Evolutionary conservation across 1,140 invertebrate species (phyloP).

Genomic region (Mizuhopecten yessoensis): DNA sequence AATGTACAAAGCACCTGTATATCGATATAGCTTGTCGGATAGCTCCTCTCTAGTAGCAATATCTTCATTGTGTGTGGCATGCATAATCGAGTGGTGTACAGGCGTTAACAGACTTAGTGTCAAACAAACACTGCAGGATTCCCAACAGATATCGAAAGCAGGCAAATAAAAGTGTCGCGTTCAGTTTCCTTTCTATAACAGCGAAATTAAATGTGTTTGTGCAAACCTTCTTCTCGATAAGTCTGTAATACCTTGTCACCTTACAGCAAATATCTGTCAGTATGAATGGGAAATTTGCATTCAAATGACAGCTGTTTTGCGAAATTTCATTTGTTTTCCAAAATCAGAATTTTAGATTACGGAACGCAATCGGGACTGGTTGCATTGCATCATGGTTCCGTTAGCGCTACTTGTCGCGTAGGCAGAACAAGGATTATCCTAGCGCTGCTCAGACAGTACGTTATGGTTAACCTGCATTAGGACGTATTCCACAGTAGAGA

Average conservation of each 20-base stretch:
- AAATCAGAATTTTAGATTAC: neutral
- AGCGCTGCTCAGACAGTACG: no score
- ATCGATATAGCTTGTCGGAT: neutral
- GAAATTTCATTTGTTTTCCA: conserved; percentile 9
- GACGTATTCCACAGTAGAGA: no score
- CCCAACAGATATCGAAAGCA: neutral
- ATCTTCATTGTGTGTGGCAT: neutral
- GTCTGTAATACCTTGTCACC: neutral
- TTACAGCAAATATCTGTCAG: neutral
- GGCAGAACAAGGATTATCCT: no score
- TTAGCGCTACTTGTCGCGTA: neutral
- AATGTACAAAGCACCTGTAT: neutral
- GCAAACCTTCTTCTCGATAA: neutral
- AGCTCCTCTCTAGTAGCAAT: neutral
- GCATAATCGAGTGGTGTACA: neutral
- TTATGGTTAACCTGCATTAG: no score
- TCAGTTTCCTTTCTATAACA: neutral
- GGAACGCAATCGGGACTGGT: neutral
- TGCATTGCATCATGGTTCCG: neutral
- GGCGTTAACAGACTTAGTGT: neutral
- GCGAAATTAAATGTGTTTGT: neutral
- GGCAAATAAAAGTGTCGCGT: neutral
- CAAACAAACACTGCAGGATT: neutral
- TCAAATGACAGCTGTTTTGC: neutral
- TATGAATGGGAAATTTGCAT: neutral